phyloP scores from a whole-genome alignment of 2,113 vertebrate genomes.

The Elgaria multicarinata region DNA sequence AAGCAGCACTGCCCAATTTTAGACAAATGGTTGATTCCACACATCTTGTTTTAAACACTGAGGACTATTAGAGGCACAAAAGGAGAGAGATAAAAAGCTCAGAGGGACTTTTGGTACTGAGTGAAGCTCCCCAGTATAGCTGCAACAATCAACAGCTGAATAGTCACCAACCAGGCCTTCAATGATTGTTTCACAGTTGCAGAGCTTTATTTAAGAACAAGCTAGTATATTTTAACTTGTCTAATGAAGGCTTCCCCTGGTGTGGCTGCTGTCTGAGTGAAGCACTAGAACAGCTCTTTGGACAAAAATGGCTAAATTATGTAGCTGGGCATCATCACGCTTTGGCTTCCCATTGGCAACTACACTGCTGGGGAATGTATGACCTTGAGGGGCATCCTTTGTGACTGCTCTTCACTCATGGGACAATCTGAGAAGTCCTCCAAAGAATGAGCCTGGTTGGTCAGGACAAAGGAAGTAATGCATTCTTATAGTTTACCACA shows the following conservation, averaged over 20 bases:
- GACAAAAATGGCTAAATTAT: not conserved
- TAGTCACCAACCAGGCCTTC: not conserved
- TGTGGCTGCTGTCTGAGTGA: not conserved
- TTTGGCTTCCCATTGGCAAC: not conserved
- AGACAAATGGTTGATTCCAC: slow-evolving; percentile 6
- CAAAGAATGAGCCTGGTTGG: not conserved
- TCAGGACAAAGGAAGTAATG: not conserved
- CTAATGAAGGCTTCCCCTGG: not conserved
- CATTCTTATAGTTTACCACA: not conserved
- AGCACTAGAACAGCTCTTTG: not conserved
- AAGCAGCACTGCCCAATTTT: slow-evolving; percentile 34
- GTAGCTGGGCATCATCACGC: not conserved
- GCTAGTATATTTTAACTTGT: slow-evolving; percentile 6
- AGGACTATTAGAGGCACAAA: slow-evolving; percentile 18
- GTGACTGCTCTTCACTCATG: not conserved
- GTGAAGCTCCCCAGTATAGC: slow-evolving; percentile 30
- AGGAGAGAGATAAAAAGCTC: slow-evolving; percentile 36
- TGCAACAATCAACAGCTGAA: not conserved
- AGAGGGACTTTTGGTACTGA: slow-evolving; percentile 29
- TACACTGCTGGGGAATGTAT: not conserved
- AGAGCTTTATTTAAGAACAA: slow-evolving; percentile 25
- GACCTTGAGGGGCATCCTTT: not conserved
- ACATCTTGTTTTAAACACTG: not conserved
- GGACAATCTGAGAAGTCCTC: not conserved
- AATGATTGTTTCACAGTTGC: slow-evolving; percentile 7